Evolutionary conservation across 2,113 vertebrate genomes (phyloP), one percentile per base, ranked within the genome.

Genomic region (Phylloscopus whistleri): DNA sequence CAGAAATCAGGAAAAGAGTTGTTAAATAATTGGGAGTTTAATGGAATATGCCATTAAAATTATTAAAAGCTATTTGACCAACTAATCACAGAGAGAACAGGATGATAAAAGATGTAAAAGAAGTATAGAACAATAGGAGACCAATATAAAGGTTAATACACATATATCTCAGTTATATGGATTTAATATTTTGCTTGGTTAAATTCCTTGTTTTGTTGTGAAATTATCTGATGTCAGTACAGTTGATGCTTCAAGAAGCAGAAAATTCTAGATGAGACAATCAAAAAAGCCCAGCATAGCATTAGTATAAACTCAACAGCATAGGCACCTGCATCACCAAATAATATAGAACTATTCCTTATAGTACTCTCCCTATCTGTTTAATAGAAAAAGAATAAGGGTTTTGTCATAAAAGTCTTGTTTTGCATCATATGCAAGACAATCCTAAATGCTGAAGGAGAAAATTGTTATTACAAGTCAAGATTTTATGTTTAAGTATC

Each of bases 331-430:
- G 6, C 26, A 31, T 66, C 22, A 84, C 1, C 9, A 52, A 46
- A 49, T 43, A 5, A n/a, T 26, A 33, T 3, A 16, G 19, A 68
- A 2, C 1, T 66, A 81, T 89, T 80, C 44, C 16, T 20, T 33
- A 9, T 6, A 35, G 3, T 78, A 52, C 22, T 55, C 7, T 62
- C 8, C 9, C 5, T 24, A 6, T 18, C 6, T 60, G 2, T 59
- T 70, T 49, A 79, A 79, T 62, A 83, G 13, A 44, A 37, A 73
- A 70, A 35, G 5, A 43, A 9, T 62, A 67, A 1, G 0, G 0
- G 2, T 33, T 52, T 58, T 46, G 11, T 56, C 0, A 1, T 27
- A 46, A 6, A 63, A 10, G 1, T 64, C 5, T 43, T 67, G 3
- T 11, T 75, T 13, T 63, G 10, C 5, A 14, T 62, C 15, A 15